Evolutionary conservation across 2,113 vertebrate species (phyloP).

Genomic region (Pyrgilauda ruficollis): DNA sequence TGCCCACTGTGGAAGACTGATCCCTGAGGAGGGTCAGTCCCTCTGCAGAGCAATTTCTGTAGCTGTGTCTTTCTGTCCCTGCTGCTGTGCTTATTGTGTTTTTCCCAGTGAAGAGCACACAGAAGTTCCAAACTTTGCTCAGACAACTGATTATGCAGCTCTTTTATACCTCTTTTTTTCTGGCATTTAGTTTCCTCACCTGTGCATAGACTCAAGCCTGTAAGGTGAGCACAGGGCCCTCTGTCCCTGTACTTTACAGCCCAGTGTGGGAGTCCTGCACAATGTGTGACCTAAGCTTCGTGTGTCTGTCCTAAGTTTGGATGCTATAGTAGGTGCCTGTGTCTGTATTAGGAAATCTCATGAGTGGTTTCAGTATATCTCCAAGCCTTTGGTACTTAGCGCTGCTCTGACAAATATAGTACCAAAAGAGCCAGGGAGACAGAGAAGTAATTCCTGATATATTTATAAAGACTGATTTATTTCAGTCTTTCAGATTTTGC

Average conservation of each 20-base stretch:
- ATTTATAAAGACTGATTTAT: slow-evolving; percentile 8
- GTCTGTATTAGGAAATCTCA: neutral
- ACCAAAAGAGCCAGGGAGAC: neutral
- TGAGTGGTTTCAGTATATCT: neutral
- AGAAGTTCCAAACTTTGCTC: neutral
- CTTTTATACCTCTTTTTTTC: neutral
- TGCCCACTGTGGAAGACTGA: neutral
- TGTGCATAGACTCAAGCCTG: neutral
- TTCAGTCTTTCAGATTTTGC: neutral
- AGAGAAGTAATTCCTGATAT: neutral
- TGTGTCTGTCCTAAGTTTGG: neutral
- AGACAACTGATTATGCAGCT: neutral
- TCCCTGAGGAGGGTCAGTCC: neutral
- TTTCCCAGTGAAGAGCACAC: neutral
- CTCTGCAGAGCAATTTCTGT: neutral
- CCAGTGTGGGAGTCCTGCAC: neutral
- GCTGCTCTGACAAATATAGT: slow-evolving; percentile 13
- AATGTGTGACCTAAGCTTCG: neutral
- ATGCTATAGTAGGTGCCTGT: neutral
- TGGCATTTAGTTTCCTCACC: neutral
- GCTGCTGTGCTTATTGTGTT: neutral
- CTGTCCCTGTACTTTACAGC: neutral
- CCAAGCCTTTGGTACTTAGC: neutral
- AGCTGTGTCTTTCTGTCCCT: neutral
- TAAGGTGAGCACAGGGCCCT: neutral